Evolutionary conservation across 2,888 invertebrate species (phyloP).

Genomic region (Sphaeridia pumilis): DNA sequence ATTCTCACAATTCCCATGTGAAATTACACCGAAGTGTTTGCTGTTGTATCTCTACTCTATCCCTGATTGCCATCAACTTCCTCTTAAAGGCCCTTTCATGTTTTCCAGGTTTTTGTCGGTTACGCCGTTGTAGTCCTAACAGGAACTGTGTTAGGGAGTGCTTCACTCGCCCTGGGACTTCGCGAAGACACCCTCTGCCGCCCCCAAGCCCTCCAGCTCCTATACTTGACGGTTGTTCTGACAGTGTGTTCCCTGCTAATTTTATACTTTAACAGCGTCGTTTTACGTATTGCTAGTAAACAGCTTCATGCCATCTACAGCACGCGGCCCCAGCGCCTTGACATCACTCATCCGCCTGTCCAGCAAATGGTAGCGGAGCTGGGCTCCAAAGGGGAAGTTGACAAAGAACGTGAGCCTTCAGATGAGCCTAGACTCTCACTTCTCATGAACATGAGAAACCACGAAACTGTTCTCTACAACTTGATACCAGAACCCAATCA

Average conservation of each 20-base stretch:
- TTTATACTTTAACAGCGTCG: slow-evolving; percentile 31
- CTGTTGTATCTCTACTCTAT: too few relatives aligned
- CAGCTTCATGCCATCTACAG: slow-evolving; percentile 34
- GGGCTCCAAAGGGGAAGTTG: too few relatives aligned
- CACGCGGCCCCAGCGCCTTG: too few relatives aligned
- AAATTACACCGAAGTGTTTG: too few relatives aligned
- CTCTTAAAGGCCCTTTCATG: too few relatives aligned
- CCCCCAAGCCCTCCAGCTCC: slow-evolving; percentile 29
- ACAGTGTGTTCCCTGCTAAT: slow-evolving; percentile 32
- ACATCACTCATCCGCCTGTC: background rate
- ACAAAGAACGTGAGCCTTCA: too few relatives aligned
- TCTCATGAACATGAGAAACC: background rate
- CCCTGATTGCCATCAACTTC: too few relatives aligned
- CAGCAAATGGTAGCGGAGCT: too few relatives aligned
- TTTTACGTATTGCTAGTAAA: slow-evolving; percentile 30
- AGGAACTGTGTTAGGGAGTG: slow-evolving; percentile 23
- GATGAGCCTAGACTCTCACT: too few relatives aligned
- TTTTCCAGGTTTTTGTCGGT: slow-evolving; percentile 28
- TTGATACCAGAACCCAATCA: background rate
- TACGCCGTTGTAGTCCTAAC: slow-evolving; percentile 26
- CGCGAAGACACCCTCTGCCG: slow-evolving; percentile 25
- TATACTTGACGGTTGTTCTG: slow-evolving; percentile 29
- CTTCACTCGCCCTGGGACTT: slow-evolving; percentile 28
- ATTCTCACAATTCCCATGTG: too few relatives aligned
- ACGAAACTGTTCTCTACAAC: background rate